Conservation (phyloP, 2,888 invertebrate species). For the Seira sanloemensis region DNA sequence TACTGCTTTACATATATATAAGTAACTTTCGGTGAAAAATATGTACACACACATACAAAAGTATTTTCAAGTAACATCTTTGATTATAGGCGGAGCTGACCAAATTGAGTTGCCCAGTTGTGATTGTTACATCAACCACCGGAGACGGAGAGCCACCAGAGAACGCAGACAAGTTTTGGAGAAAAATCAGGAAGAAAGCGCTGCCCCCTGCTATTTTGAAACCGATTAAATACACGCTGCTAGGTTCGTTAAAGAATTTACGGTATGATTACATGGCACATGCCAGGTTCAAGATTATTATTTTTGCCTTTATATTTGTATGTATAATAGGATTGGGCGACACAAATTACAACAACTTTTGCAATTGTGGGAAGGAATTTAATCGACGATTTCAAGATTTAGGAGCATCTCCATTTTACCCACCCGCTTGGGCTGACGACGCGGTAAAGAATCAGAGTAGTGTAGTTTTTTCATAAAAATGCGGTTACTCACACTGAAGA, state of each 20-base stretch:
- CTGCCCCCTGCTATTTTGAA: constrained; percentile 75
- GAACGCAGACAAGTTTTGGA: constrained; percentile 77
- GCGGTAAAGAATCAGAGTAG: constrained; percentile 76
- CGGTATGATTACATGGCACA: too few relatives aligned
- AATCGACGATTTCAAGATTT: constrained; percentile 76
- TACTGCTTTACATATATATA: too few relatives aligned
- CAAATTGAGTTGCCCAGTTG: constrained; percentile 74
- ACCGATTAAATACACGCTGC: constrained; percentile 77
- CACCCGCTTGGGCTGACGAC: constrained; percentile 78
- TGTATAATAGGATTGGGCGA: constrained; percentile 78
- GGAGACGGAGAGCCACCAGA: constrained; percentile 80
- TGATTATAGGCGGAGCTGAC: constrained; percentile 64
- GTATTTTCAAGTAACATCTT: neutral
- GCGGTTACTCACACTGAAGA: neutral
- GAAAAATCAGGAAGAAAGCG: constrained; percentile 76
- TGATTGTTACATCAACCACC: constrained; percentile 79
- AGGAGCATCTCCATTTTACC: constrained; percentile 77
- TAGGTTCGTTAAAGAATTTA: constrained; percentile 75
- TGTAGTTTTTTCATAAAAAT: constrained; percentile 74
- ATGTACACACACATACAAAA: too few relatives aligned
- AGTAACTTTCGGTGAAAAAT: too few relatives aligned
- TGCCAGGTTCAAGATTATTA: too few relatives aligned
- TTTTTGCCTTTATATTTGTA: too few relatives aligned
- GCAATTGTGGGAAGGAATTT: constrained; percentile 77
- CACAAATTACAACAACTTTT: constrained; percentile 79